phyloP scores from a whole-genome alignment of 1,140 invertebrate genomes.

The Papilio machaon region DNA sequence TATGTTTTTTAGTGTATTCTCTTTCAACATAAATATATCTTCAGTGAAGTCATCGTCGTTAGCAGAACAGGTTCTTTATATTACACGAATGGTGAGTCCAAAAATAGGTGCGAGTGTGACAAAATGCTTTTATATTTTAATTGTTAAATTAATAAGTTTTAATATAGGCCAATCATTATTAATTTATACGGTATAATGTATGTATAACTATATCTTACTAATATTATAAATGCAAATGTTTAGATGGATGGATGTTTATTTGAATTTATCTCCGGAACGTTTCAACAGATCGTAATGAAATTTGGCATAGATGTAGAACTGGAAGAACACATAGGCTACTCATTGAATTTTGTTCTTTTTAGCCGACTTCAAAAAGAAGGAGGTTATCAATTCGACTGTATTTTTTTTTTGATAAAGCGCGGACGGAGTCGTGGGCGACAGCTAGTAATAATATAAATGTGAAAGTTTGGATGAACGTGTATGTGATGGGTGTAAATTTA shows the following conservation, averaged over 20 bases:
- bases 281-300: no score
- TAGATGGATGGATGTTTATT: not conserved
- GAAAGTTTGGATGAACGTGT: no score
- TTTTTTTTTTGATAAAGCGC: no score
- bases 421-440: no score
- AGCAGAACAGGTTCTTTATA: not conserved
- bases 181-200: not conserved
- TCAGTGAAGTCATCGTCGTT: not conserved
- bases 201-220: not conserved
- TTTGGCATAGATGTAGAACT: no score
- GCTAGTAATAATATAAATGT: no score
- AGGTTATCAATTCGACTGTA: no score
- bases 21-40: not conserved
- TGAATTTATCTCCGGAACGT: no score
- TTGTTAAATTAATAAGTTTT: conserved; percentile 6
- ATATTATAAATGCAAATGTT: not conserved
- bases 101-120: conserved; percentile 3
- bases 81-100: not conserved
- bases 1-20: not conserved
- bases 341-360: no score
- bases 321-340: no score
- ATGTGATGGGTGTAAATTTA: no score
- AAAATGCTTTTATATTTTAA: not conserved
- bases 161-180: not conserved
- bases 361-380: no score